phyloP scores from a whole-genome alignment of 1,140 invertebrate genomes.

The Leptinotarsa texana region DNA sequence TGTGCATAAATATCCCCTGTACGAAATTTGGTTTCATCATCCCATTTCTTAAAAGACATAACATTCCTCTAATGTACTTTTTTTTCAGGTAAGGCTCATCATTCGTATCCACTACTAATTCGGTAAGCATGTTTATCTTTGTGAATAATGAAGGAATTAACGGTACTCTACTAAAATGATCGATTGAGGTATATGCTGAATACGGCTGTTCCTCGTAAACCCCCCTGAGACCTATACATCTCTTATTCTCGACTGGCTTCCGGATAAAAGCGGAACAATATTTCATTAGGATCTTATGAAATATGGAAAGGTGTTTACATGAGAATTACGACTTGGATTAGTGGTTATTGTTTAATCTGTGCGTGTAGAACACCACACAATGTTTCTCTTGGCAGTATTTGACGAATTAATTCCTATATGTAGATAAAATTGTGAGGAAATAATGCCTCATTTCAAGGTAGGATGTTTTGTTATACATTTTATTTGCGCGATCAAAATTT shows the following conservation, averaged over 20 bases:
- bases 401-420: not conserved
- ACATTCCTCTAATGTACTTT: no score
- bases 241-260: not conserved
- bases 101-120: not conserved
- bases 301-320: slow-evolving; percentile 2
- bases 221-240: slow-evolving; percentile 13
- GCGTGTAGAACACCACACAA: not conserved
- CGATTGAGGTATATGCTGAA: not conserved
- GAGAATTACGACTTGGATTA: not conserved
- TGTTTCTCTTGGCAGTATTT: not conserved
- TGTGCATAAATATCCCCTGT: no score
- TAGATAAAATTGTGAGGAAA: no score
- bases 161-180: not conserved
- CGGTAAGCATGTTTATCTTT: not conserved
- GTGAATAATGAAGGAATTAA: slow-evolving; percentile 14
- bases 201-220: not conserved
- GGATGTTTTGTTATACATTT: no score
- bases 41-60: no score
- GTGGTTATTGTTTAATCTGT: not conserved
- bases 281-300: slow-evolving; percentile 2
- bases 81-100: not conserved
- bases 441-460: no score
- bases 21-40: no score
- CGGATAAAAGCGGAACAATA: not conserved
- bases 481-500: no score